Base-by-base conservation (phyloP, 2,113 vertebrate species). In the Lagopus muta region DNA sequence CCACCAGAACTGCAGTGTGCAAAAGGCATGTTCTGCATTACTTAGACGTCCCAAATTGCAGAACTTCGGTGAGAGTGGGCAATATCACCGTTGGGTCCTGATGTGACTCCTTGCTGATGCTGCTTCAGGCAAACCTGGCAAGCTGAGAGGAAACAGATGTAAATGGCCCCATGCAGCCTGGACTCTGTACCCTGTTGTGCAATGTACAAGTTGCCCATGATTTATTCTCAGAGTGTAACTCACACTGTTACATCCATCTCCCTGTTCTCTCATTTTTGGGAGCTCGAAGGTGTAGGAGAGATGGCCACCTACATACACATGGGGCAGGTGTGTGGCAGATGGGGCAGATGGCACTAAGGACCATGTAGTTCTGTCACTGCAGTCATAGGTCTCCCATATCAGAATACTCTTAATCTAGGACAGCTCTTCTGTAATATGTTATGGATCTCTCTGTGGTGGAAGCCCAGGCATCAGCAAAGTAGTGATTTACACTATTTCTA, bases 61-160 rank as follows among this genome's bases (percentile, higher is more conserved):
- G 28, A 0, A 1, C 43, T 76, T 70, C 19, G 40, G n/a, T 24
- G 69, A 47, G 67, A 57, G 27, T 54, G 27, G 52, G 52, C 27
- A 54, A 54, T 54, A 54, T 9, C 15, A 30, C 52, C 10, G 52
- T n/a, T 65, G 47, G 3, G 47, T 47, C 30, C 65, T 22, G 38
- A n/a, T 47, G 36, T 27, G 24, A 64, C 38, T 69, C 11, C 15
- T 0, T 0, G 13, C 43, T 16, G 25, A 10, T 4, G 13, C 34
- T 38, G 19, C n/a, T 87, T 27, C 40, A 48, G 17, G 22, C 30
- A 22, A 48, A 18, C 17, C 27, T 43, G 28, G 48, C 32, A 16
- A 48, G 45, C n/a, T 79, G 66, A 79, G 77, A 69, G 67, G 20
- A n/a, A 75, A 57, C 32, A 45, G 57, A 40, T 8, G 43, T n/a